Percentiles rank a stretch among this genome's conserved stretches.
Conservation (phyloP, 2,113 vertebrate species). For the Melanostigma gelatinosum region DNA sequence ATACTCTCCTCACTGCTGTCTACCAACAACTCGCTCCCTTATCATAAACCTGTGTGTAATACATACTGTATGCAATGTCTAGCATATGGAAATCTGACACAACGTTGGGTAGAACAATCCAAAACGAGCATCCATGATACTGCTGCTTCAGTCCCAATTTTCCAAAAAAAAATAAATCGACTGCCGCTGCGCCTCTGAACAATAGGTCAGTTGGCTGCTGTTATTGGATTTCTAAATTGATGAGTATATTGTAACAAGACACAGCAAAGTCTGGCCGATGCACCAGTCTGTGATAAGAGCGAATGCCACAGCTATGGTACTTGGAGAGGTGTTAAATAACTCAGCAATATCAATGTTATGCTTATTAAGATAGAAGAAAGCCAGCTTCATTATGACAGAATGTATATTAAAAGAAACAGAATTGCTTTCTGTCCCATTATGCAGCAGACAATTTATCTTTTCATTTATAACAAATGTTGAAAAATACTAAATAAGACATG, state of each 20-base stretch:
- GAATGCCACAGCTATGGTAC: slow-evolving; percentile 35
- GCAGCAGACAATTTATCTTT: not conserved
- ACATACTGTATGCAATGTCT: not conserved
- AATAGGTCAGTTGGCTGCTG: slow-evolving; percentile 22
- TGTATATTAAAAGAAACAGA: not conserved
- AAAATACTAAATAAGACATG: not conserved
- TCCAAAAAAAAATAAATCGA: not conserved
- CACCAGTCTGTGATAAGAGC: slow-evolving; percentile 43
- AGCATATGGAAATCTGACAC: not conserved
- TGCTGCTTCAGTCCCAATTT: not conserved
- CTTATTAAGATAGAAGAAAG: slow-evolving; percentile 3
- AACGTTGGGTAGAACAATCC: not conserved
- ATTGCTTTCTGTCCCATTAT: not conserved
- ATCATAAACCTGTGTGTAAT: not conserved
- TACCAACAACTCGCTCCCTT: not conserved
- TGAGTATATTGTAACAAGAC: slow-evolving; percentile 46
- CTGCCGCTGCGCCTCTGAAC: not conserved
- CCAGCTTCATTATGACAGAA: not conserved
- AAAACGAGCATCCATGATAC: not conserved
- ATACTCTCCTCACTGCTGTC: not conserved
- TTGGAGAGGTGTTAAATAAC: slow-evolving; percentile 31
- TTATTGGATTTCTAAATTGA: slow-evolving; percentile 45
- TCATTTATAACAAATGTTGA: not conserved
- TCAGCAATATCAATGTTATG: not conserved
- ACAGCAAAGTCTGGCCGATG: slow-evolving; percentile 29